phyloP scores from a whole-genome alignment of 2,888 invertebrate genomes.

The Pemphredon lugubris region DNA sequence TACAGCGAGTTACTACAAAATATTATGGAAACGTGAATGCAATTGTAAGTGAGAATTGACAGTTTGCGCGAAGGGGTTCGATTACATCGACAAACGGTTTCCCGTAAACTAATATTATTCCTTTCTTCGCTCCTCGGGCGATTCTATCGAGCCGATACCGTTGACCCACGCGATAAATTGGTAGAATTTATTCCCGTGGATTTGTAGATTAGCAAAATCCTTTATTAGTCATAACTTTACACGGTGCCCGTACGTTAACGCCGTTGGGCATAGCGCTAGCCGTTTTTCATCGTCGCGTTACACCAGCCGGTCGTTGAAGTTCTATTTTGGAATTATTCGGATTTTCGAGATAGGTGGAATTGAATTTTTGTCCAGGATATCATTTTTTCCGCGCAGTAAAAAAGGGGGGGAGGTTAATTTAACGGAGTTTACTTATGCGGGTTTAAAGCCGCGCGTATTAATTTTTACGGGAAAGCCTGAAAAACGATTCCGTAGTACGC shows the following conservation, averaged over 20 bases:
- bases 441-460: background rate
- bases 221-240: background rate
- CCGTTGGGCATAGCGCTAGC: background rate
- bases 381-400: too few relatives aligned
- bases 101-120: too few relatives aligned
- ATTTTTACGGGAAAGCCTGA: background rate
- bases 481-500: background rate
- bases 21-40: too few relatives aligned
- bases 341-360: background rate
- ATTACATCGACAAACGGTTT: too few relatives aligned
- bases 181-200: background rate
- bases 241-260: background rate
- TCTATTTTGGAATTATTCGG: background rate
- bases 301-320: background rate
- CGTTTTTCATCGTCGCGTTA: background rate
- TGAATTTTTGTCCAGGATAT: too few relatives aligned
- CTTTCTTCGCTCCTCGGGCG: too few relatives aligned
- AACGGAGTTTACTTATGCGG: background rate
- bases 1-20: too few relatives aligned
- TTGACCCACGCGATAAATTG: too few relatives aligned
- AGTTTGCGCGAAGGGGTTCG: too few relatives aligned
- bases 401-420: slow-evolving; percentile 1
- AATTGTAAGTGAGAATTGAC: too few relatives aligned
- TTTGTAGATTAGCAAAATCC: background rate
- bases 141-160: too few relatives aligned